Conservation (phyloP, 2,888 invertebrate species). For the Adineta ricciae region DNA sequence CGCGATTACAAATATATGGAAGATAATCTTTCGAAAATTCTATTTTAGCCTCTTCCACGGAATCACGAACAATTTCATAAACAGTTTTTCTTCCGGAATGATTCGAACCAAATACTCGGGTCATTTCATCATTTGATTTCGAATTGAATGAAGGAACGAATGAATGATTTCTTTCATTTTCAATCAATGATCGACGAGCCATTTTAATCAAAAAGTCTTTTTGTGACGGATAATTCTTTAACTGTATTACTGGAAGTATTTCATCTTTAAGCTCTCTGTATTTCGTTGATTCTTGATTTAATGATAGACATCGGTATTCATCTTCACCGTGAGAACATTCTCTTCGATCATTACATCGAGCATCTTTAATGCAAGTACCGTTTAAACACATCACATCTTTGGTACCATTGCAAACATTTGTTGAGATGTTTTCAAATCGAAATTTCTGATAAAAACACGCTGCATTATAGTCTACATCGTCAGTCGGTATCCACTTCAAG, state of each 20-base stretch:
- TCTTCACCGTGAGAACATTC: not conserved
- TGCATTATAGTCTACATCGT: not conserved
- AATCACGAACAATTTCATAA: not conserved
- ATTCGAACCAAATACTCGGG: not conserved
- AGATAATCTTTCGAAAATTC: not conserved
- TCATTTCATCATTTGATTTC: not conserved
- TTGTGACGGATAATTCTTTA: too few relatives aligned
- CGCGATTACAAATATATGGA: constrained; percentile 11
- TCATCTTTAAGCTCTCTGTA: not conserved
- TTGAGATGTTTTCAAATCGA: not conserved
- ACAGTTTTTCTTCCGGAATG: not conserved
- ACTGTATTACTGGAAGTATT: too few relatives aligned
- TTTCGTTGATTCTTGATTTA: not conserved
- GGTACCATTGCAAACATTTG: not conserved
- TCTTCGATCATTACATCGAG: not conserved
- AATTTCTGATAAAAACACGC: not conserved
- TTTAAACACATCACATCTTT: not conserved
- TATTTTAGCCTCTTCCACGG: not conserved
- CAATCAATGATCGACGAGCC: too few relatives aligned
- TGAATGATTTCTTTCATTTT: not conserved
- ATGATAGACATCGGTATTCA: not conserved
- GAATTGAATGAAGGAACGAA: not conserved
- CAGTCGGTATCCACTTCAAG: too few relatives aligned
- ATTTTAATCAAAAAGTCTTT: too few relatives aligned
- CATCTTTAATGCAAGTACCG: not conserved